Conservation (phyloP, 2,113 vertebrate genomes). For the Clarias batrachus region DNA sequence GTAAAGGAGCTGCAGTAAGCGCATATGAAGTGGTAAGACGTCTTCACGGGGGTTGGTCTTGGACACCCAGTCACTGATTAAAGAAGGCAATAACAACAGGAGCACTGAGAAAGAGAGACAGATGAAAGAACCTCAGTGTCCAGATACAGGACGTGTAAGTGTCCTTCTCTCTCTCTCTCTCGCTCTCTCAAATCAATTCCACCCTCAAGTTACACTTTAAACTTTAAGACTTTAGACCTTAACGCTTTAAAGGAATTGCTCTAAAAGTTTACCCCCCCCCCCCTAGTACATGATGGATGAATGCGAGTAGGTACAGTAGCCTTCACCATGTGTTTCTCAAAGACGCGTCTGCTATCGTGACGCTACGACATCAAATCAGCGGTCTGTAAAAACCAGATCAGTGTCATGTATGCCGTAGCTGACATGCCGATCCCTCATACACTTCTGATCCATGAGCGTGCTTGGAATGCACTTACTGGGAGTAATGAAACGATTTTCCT, state of each 20-base stretch:
- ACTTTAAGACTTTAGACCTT: neutral
- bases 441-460: neutral
- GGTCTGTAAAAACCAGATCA: neutral
- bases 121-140: constrained; percentile 44
- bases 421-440: neutral
- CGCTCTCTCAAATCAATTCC: constrained; percentile 31
- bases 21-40: constrained; percentile 20
- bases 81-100: constrained; percentile 47
- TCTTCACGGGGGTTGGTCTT: constrained; percentile 40
- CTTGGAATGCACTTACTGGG: neutral
- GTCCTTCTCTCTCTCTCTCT: constrained; percentile 10
- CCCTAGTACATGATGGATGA: constrained; percentile 16
- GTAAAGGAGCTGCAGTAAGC: constrained; percentile 11
- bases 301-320: constrained; percentile 7
- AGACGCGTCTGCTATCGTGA: constrained; percentile 1
- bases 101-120: constrained; percentile 25
- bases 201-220: constrained; percentile 29
- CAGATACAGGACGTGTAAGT: constrained; percentile 16
- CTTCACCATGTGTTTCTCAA: neutral
- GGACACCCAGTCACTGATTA: constrained; percentile 50
- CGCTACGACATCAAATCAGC: constrained; percentile 33
- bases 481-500: neutral
- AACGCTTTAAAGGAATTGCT: constrained; percentile 39
- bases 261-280: constrained; percentile 9
- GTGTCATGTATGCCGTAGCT: neutral